Percentiles rank a stretch among this genome's conserved stretches.
Evolutionary conservation across 2,888 invertebrate genomes (phyloP).

Genomic region (Meteorus colon): DNA sequence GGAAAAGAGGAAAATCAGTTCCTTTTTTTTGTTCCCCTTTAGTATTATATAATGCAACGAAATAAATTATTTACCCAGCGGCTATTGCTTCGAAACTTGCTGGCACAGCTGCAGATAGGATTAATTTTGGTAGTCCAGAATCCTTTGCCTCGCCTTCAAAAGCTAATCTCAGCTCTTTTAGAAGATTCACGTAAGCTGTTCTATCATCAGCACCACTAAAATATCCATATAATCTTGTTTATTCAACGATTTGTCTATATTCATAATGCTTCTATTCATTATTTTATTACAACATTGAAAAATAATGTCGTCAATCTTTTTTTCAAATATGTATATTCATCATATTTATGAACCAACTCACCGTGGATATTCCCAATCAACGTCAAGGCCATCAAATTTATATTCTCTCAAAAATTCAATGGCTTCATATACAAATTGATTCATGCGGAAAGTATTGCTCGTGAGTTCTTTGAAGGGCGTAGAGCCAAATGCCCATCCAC

Average conservation of each 20-base stretch:
- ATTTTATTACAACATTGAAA: not conserved
- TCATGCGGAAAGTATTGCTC: constrained; percentile 93
- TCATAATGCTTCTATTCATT: not conserved
- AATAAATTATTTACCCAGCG: constrained; percentile 78
- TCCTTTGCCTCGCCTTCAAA: constrained; percentile 95
- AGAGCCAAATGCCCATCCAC: constrained; percentile 97
- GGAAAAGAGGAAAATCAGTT: not conserved
- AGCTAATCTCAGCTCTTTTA: constrained; percentile 90
- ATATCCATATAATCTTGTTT: constrained; percentile 13
- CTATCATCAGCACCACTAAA: constrained; percentile 89
- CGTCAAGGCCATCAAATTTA: constrained; percentile 93
- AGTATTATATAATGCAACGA: constrained; percentile 36
- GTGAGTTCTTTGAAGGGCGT: constrained; percentile 95
- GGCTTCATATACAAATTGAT: constrained; percentile 95
- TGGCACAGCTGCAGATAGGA: constrained; percentile 92
- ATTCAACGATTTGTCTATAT: constrained; percentile 4
- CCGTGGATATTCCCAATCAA: constrained; percentile 96
- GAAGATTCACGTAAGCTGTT: constrained; percentile 86
- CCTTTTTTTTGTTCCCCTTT: not conserved
- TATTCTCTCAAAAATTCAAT: constrained; percentile 93
- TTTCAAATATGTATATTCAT: not conserved
- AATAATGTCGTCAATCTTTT: not conserved
- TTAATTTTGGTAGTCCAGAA: constrained; percentile 85
- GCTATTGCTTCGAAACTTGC: constrained; percentile 95
- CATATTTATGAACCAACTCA: constrained; percentile 59